A percentile compares a stretch with the other conserved stretches of the same genome.
Conservation (phyloP, 2,888 invertebrate species). For the Prosopocoilus inquinatus region DNA sequence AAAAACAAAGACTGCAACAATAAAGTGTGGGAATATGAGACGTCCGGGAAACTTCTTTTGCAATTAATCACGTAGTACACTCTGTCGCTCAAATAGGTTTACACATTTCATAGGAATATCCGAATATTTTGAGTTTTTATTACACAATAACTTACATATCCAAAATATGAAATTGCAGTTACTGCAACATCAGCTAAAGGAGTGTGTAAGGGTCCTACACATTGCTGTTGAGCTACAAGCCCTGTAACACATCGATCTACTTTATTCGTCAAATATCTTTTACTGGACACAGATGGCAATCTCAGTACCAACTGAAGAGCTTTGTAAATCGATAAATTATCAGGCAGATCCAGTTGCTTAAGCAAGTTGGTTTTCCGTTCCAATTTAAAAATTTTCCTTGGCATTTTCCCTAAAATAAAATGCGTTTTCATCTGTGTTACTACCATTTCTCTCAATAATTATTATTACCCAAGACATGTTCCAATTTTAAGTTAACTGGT, state of each 20-base stretch:
- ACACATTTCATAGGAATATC: too few species aligned
- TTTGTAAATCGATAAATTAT: constrained; percentile 63
- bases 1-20: not conserved
- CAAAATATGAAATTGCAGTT: constrained; percentile 81
- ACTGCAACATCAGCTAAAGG: constrained; percentile 94
- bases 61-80: not conserved
- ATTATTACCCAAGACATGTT: constrained; percentile 74
- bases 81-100: too few species aligned
- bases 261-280: constrained; percentile 93
- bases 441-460: not conserved
- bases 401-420: constrained; percentile 70
- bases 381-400: constrained; percentile 64
- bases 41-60: not conserved
- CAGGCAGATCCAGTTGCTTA: constrained; percentile 40
- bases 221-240: constrained; percentile 95
- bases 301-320: constrained; percentile 79
- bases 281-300: constrained; percentile 90
- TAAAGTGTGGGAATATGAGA: too few species aligned
- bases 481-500: constrained; percentile 87
- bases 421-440: constrained; percentile 11
- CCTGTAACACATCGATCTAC: constrained; percentile 95
- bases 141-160: constrained; percentile 53
- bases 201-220: constrained; percentile 95
- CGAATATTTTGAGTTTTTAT: too few species aligned
- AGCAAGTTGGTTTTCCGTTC: constrained; percentile 38